These are phyloP conservation scores for Pandemis cinnamomeana DNA, from an alignment of 2,888 invertebrate genomes.

Conservation along the genomic window DNA sequence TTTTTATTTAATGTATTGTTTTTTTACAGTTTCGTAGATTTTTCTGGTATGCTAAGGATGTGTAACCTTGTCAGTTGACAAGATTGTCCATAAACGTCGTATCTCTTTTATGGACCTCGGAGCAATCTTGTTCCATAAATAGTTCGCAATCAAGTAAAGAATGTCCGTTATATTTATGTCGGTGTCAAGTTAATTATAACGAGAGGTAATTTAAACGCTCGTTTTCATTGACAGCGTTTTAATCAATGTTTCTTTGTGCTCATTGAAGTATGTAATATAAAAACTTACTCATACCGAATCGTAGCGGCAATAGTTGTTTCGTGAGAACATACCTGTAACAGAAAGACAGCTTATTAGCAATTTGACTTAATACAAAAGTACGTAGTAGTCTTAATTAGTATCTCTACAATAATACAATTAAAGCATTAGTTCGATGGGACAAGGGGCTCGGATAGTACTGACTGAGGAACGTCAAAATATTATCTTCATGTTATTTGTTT, in stretches of 20 bases:
- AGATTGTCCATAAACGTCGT: not conserved
- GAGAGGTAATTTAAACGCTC: not conserved
- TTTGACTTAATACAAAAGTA: not conserved
- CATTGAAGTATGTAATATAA: not conserved
- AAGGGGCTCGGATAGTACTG: no score
- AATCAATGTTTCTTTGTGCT: not conserved
- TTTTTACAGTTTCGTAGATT: not conserved
- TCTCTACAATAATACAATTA: no score
- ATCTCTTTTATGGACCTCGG: constrained; percentile 33
- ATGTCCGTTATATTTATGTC: constrained; percentile 29
- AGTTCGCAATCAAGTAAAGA: constrained; percentile 29
- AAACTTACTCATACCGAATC: not conserved
- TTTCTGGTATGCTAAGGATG: not conserved
- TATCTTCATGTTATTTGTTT: no score
- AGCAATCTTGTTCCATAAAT: constrained; percentile 32
- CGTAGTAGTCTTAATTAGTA: not conserved
- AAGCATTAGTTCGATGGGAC: no score
- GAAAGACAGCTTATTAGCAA: not conserved
- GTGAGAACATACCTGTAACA: constrained; percentile 32
- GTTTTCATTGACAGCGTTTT: not conserved
- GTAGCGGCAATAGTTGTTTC: not conserved
- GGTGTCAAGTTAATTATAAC: constrained; percentile 26
- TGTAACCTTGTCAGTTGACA: not conserved
- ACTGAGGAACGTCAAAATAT: no score
- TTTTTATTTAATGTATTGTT: no score